Percentiles rank a stretch among this genome's conserved stretches.
phyloP scores from a whole-genome alignment of 2,888 invertebrate genomes.

The Philhelius pedissequus region DNA sequence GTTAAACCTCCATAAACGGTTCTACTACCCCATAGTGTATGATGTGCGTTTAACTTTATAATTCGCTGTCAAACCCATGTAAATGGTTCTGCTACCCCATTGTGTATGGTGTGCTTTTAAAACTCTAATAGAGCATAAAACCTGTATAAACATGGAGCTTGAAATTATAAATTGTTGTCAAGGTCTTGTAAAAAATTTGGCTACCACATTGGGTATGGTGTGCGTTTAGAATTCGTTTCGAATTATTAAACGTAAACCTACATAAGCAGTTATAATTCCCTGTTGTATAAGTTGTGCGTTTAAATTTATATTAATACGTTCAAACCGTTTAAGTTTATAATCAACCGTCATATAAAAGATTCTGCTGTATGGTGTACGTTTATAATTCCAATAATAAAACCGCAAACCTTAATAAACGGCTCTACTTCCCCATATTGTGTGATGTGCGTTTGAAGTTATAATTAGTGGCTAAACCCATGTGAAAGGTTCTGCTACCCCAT shows the following conservation, averaged over 20 bases:
- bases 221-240: too few relatives aligned
- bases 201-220: too few relatives aligned
- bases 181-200: background rate
- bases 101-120: background rate
- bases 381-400: background rate
- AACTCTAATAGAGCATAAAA: background rate
- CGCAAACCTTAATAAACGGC: background rate
- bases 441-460: background rate
- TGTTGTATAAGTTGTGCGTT: background rate
- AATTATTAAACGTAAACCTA: too few relatives aligned
- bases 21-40: background rate
- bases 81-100: background rate
- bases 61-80: background rate
- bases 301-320: too few relatives aligned
- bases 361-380: background rate
- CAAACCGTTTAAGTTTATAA: too few relatives aligned
- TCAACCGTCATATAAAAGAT: too few relatives aligned
- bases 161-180: too few relatives aligned
- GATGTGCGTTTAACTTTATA: background rate
- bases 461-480: too few relatives aligned
- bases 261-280: background rate
- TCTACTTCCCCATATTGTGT: background rate
- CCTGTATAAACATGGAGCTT: too few relatives aligned
- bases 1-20: background rate
- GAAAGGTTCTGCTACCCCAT: too few relatives aligned